Base-by-base conservation (phyloP, 1,140 invertebrate species). In the Drosophila subobscura region DNA sequence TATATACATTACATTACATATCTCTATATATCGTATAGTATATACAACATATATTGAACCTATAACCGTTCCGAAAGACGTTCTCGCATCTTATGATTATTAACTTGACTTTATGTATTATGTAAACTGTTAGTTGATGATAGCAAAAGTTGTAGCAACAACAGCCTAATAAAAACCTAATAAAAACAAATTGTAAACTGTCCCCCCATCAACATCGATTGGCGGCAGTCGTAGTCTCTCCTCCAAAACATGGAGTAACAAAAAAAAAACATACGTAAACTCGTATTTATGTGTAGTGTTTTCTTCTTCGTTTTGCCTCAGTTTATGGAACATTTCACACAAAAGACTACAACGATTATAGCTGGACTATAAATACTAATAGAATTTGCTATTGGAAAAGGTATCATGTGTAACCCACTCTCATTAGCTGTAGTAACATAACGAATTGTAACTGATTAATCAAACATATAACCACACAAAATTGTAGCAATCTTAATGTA, bases 21-120 rank as follows among this genome's bases (percentile, higher is more conserved):
- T 37, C 29, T 33, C 29, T 33, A 37, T 7, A 37, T 37, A 37
- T 4, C 27, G 6, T 29, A 29, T 29, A 29, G 61, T 74, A 73
- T 77, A 59, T 47, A 51, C 23, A 52, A 45, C 73, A 63, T 79
- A 52, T 66, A 68, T 72, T 59, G 49, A 65, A 51, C 45, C 52
- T 72, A 66, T 86, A 72, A 68, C 44, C 75, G 55, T 77, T 79
- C 64, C 52, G 37, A 80, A 60, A 27, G 77, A 45, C 60, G 49
- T 78, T 73, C 45, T 59, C 56, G 80, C 57, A 77, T 60, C 71
- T 71, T 70, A 73, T 66, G 70, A 79, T 79, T 79, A 67, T 71
- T 79, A 74, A 70, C 66, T 78, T 67, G 10, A 37, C 8, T 33
- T 8, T 10, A 33, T 10, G 29, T 33, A 33, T 77, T 77, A 76